These are phyloP conservation scores for Tautogolabrus adspersus DNA, from an alignment of 2,113 vertebrate genomes.

Conservation along the genomic window DNA sequence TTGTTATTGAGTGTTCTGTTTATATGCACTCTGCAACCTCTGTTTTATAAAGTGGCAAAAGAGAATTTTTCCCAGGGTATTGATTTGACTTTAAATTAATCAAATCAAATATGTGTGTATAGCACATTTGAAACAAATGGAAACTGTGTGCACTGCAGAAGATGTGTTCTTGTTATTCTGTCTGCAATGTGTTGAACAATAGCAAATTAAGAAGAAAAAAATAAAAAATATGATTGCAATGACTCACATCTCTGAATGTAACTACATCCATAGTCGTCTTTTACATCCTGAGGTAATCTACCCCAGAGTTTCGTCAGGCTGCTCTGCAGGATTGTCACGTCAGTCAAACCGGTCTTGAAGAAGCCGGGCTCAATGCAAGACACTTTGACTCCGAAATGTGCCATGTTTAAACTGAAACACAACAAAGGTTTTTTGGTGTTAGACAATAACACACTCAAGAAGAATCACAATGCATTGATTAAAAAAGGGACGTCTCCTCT, in stretches of 20 bases:
- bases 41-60: no score
- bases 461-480: neutral
- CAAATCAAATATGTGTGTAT: no score
- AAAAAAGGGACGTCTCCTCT: slow-evolving; percentile 75
- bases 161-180: no score
- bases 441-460: neutral
- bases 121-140: no score
- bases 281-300: slow-evolving; percentile 78
- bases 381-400: slow-evolving; percentile 87
- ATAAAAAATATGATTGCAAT: no score
- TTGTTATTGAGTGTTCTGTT: no score
- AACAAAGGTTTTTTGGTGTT: neutral
- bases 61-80: no score
- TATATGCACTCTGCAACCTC: no score
- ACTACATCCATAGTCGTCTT: slow-evolving; percentile 75
- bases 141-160: no score
- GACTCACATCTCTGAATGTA: slow-evolving; percentile 70
- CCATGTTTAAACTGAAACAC: slow-evolving; percentile 82
- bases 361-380: slow-evolving; percentile 83
- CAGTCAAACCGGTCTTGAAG: slow-evolving; percentile 81
- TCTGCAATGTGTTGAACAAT: no score
- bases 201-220: no score
- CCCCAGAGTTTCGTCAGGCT: slow-evolving; percentile 75
- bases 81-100: no score
- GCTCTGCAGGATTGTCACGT: slow-evolving; percentile 57